Evolutionary conservation across 2,113 vertebrate genomes (phyloP).

Genomic region (Thinocorus orbignyianus): DNA sequence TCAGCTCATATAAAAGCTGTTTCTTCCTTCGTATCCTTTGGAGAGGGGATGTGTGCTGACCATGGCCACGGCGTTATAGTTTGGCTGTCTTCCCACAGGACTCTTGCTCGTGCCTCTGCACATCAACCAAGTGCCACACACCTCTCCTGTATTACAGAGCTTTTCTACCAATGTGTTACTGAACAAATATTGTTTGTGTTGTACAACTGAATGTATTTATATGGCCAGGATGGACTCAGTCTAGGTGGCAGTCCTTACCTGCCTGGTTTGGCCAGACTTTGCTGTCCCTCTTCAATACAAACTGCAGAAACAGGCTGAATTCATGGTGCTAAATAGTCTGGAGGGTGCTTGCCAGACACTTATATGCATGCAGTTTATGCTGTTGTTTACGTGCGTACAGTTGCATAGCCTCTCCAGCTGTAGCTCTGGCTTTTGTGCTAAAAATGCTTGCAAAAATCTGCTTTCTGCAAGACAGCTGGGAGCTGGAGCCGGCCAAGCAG

Average conservation of each 20-base stretch:
- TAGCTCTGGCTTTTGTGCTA: not conserved
- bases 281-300: not conserved
- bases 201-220: not conserved
- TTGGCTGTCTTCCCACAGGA: not conserved
- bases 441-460: not conserved
- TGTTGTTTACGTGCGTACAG: not conserved
- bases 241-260: not conserved
- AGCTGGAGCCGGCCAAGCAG: not conserved
- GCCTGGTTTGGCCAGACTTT: not conserved
- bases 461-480: accelerated
- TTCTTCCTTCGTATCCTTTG: not conserved
- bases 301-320: not conserved
- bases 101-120: not conserved
- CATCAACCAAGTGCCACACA: accelerated
- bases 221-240: not conserved
- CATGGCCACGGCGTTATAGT: accelerated
- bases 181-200: not conserved
- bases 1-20: not conserved
- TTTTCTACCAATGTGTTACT: not conserved
- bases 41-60: not conserved
- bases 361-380: accelerated
- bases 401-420: not conserved
- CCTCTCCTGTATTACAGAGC: not conserved
- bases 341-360: not conserved
- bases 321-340: accelerated